A percentile compares a stretch with the other conserved stretches of the same genome.
phyloP scores from a whole-genome alignment of 2,888 invertebrate species.

The Drosophila monieri region DNA sequence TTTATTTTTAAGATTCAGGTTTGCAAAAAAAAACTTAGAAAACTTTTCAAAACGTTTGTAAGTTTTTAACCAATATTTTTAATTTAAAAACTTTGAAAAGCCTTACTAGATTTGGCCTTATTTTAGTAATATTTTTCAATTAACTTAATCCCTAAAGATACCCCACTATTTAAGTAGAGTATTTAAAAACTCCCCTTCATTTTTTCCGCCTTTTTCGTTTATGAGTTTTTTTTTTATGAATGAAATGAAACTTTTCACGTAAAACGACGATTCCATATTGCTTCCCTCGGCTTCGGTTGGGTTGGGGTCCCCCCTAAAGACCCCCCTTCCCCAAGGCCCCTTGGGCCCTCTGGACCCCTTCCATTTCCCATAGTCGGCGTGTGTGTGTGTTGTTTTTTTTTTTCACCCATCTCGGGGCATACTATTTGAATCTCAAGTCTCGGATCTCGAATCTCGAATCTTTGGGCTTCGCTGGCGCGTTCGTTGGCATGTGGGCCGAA shows the following conservation, averaged over 20 bases:
- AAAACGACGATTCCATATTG: conserved; percentile 54
- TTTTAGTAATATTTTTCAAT: too few relatives aligned
- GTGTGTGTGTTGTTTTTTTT: neutral
- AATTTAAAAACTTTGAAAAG: too few relatives aligned
- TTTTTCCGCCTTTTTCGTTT: conserved; percentile 11
- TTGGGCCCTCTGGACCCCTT: neutral
- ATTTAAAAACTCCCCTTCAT: neutral
- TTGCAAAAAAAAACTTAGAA: too few relatives aligned
- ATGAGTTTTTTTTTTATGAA: conserved; percentile 71
- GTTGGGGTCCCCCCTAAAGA: neutral
- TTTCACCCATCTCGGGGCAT: conserved; percentile 65
- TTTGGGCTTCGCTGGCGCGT: conserved; percentile 64
- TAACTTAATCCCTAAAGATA: too few relatives aligned
- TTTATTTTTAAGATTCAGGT: too few relatives aligned
- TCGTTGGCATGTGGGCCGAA: conserved; percentile 73
- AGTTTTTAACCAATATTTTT: too few relatives aligned
- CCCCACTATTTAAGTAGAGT: neutral
- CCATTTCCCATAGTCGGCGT: neutral
- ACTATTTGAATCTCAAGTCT: conserved; percentile 61
- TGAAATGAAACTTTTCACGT: conserved; percentile 77
- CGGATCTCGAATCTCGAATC: conserved; percentile 33
- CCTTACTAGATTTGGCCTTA: too few relatives aligned
- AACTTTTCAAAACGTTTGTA: too few relatives aligned
- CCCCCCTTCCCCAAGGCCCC: too few relatives aligned
- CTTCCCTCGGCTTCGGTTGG: conserved; percentile 17